Percentiles rank a stretch among this genome's conserved stretches.
phyloP scores from a whole-genome alignment of 2,888 invertebrate species.

The Pogonocherus hispidulus region DNA sequence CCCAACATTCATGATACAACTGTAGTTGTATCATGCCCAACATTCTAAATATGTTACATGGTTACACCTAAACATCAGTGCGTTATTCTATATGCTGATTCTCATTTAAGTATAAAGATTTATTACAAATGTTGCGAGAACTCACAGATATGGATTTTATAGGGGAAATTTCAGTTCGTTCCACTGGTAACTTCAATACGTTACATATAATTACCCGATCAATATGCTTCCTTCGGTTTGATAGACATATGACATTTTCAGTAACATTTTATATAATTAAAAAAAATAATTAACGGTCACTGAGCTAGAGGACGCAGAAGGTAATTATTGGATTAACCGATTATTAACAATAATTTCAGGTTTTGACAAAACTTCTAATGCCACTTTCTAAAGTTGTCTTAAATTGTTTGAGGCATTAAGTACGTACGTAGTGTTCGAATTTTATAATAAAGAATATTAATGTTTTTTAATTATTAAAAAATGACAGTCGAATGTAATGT shows the following conservation, averaged over 20 bases:
- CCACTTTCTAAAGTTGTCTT: not conserved
- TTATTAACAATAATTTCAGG: constrained; percentile 18
- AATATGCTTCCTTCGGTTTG: constrained; percentile 8
- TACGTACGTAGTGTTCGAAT: too few relatives aligned
- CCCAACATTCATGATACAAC: too few relatives aligned
- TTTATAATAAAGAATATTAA: too few relatives aligned
- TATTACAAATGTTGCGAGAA: too few relatives aligned
- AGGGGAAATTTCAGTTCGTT: constrained; percentile 1
- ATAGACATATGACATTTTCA: constrained; percentile 14
- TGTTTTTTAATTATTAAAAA: too few relatives aligned
- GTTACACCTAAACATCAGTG: too few relatives aligned
- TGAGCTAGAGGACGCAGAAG: not conserved
- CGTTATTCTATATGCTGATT: too few relatives aligned
- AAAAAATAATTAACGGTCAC: constrained; percentile 31
- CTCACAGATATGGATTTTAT: constrained; percentile 4
- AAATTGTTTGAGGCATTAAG: not conserved
- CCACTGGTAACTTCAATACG: not conserved
- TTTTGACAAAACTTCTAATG: constrained; percentile 20
- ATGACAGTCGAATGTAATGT: too few relatives aligned
- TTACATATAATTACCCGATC: constrained; percentile 21
- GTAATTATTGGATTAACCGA: constrained; percentile 21
- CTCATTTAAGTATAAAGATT: too few relatives aligned
- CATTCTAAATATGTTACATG: too few relatives aligned
- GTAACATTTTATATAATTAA: constrained; percentile 26
- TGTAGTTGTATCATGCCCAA: too few relatives aligned